Evolutionary conservation across 2,888 invertebrate genomes (phyloP), one percentile per base, ranked within the genome.

Genomic region (Orchestes rusci): DNA sequence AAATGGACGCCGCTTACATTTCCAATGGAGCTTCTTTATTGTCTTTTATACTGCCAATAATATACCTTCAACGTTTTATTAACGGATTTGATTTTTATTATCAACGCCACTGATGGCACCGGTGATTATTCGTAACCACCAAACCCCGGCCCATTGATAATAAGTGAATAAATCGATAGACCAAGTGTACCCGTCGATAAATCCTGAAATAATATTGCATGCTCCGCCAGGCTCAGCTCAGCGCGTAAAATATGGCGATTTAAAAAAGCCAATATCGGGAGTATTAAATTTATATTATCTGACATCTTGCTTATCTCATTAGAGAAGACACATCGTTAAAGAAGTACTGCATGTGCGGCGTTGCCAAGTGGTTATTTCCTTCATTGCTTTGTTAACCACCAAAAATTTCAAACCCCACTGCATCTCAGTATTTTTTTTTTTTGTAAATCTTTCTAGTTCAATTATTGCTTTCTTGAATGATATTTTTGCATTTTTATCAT

Each of bases 211-310:
- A 55, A 57, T 58, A 58, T 61, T 44, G 59, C 59, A 60, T 60
- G 60, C 51, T 44, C 45, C n/a, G 29, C 16, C 4, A 34, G 42
- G 17, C 18, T 16, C 38, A 32, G 16, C 38, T n/a, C 31, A 10
- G 43, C 41, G 43, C 51, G 48, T 53, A 53, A 49, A 45, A 38
- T 42, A 49, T 49, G 38, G 38, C 51, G 52, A 56, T 59, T 57
- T 54, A 54, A 53, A 58, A 59, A 50, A 56, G 52, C 52, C 55
- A 60, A 59, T 61, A 60, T 61, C 57, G 56, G 48, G 53, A 58
- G 64, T 66, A 66, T 66, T 65, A 66, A 66, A 66, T 66, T 49
- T 65, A 61, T 63, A 65, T 66, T 65, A 66, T 66, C 66, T 63
- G 51, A 57, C 59, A 66, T 65, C 66, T 65, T 63, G 62, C 64